Conservation (phyloP, 2,113 vertebrate genomes). For the Hemiprocne comata region DNA sequence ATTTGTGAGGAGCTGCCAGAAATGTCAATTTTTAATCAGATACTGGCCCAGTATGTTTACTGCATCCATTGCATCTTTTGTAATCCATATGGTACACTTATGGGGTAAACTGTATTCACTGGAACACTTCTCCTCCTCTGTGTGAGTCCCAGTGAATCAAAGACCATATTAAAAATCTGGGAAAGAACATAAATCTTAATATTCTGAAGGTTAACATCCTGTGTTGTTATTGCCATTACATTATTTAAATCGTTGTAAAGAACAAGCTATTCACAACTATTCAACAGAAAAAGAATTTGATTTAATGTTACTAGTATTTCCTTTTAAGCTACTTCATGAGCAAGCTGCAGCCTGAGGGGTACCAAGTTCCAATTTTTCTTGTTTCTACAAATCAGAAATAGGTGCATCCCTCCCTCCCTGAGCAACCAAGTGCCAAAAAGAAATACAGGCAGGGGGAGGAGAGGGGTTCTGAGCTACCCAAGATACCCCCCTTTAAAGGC, state of each 20-base stretch:
- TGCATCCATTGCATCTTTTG: neutral
- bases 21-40: neutral
- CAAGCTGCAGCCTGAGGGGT: neutral
- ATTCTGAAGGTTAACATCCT: neutral
- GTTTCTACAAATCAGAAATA: neutral
- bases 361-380: neutral
- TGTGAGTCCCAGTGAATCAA: slow-evolving; percentile 4
- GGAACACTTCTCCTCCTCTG: neutral
- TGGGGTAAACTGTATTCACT: neutral
- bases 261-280: too few relatives aligned
- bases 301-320: neutral
- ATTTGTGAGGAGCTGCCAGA: neutral
- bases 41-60: neutral
- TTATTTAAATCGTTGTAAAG: too few relatives aligned
- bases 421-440: neutral
- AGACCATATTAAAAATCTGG: neutral
- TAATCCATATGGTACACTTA: neutral
- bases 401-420: neutral
- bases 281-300: too few relatives aligned
- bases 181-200: neutral
- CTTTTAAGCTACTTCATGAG: neutral
- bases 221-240: neutral
- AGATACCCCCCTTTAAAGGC: neutral
- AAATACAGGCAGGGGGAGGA: neutral
- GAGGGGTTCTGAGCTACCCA: neutral